Evolutionary conservation across 2,797 vertebrate genomes (phyloP), one percentile per base, ranked within the genome.

Genomic region (Malacoctenus gilli): DNA sequence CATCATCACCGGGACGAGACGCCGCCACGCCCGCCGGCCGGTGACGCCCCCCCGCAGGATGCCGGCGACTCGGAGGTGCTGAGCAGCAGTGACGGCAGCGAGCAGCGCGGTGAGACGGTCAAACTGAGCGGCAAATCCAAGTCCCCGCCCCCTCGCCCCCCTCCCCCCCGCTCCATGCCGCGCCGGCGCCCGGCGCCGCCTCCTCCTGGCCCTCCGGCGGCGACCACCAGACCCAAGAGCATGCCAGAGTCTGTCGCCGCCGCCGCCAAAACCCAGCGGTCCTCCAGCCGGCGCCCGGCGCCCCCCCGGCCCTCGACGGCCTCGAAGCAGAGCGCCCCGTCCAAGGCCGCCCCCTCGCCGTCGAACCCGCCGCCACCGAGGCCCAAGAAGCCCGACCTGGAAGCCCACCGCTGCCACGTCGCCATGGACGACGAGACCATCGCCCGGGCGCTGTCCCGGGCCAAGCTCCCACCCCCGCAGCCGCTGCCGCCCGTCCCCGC

Each of bases 61-160:
- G 61, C 13, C 0, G 54, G 8, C 5, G 61, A 31, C 10, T 41
- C 25, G 0, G 51, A 50, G 25, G 48, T 8, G 0, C 0, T 41
- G 3, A 37, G 43, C 0, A 41, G 22, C 44, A 49, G 19, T 18
- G 56, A 52, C 40, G 60, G 8, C 9, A 22, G 22, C 1, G 46
- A 68, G 38, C 34, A 8, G 8, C 23, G 39, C 30, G 6, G 1
- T 0, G 55, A 68, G 20, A 22, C 49, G 0, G 36, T 53, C 53
- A 79, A 89, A 25, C 57, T 57, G 22, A 81, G 59, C 70, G 22
- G 70, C 20, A 79, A 85, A 42, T 77, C 89, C 7, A 91, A 87
- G 14, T 88, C 92, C 3, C 93, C 94, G 8, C 95, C 95, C 0
- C 95, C 95, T 39, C 90, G 95, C 20, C 96, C 95, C 0, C 96